A percentile compares a stretch with the other conserved stretches of the same genome.
phyloP scores from a whole-genome alignment of 30 jellyfish, hydroid and myxozoan genomes.

The Sanderia malayensis region DNA sequence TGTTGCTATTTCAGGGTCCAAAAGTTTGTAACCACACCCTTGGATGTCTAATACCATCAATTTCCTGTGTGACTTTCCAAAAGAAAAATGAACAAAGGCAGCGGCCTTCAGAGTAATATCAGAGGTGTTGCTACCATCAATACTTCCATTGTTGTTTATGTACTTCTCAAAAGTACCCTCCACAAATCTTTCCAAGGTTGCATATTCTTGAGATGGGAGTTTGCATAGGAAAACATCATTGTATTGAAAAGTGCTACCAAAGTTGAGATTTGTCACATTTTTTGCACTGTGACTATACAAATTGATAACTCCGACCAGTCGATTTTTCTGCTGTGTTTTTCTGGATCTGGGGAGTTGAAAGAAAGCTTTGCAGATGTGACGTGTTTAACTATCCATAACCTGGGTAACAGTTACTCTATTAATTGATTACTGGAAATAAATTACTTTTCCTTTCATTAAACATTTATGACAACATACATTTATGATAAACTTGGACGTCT shows the following conservation, averaged over 20 bases:
- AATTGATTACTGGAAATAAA: too few species aligned
- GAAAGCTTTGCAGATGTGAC: too few species aligned
- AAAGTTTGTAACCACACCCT: not conserved
- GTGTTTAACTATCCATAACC: too few species aligned
- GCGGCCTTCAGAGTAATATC: conserved; percentile 12
- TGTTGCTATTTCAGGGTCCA: conserved; percentile 44
- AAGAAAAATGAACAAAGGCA: conserved; percentile 20
- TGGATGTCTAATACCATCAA: not conserved
- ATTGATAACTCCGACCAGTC: too few species aligned
- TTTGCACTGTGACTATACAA: conserved; percentile 4
- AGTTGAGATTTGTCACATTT: conserved; percentile 11
- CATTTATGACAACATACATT: too few species aligned
- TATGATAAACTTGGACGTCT: too few species aligned
- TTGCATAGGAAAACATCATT: conserved; percentile 11
- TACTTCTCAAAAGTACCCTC: conserved; percentile 14
- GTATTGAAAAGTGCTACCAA: conserved; percentile 2
- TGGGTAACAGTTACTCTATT: too few species aligned
- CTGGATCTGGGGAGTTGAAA: too few species aligned
- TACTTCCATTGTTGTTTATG: conserved; percentile 7
- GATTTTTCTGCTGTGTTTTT: too few species aligned
- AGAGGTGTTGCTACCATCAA: conserved; percentile 4
- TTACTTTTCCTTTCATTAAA: too few species aligned
- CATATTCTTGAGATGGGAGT: conserved; percentile 4
- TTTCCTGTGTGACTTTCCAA: not conserved
- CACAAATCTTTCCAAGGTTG: conserved; percentile 2